These are phyloP conservation scores for Phataginus tetradactyla DNA, from an alignment of 2,797 vertebrate species.

Conservation along the genomic window DNA sequence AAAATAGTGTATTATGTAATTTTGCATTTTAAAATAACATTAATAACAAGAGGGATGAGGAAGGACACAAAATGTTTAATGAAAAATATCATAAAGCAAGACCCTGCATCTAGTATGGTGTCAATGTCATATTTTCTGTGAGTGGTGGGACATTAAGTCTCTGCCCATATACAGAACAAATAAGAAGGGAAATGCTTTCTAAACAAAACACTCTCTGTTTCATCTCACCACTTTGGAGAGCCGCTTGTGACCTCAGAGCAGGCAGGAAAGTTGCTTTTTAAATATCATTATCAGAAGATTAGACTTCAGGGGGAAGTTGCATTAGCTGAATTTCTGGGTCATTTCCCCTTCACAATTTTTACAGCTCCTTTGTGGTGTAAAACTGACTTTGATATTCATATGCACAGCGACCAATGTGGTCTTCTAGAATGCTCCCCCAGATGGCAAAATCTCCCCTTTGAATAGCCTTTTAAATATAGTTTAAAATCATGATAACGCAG, in stretches of 20 bases:
- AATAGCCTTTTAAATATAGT: conserved; percentile 43
- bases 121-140: not conserved
- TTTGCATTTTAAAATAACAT: conserved; percentile 13
- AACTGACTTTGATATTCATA: conserved; percentile 10
- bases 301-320: not conserved
- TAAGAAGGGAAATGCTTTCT: not conserved
- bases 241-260: not conserved
- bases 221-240: not conserved
- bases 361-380: not conserved
- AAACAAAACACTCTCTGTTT: not conserved
- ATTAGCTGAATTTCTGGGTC: conserved; percentile 42
- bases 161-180: not conserved
- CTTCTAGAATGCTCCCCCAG: conserved; percentile 51
- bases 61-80: not conserved
- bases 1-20: not conserved
- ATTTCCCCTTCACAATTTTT: conserved; percentile 39
- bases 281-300: conserved; percentile 12
- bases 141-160: not conserved
- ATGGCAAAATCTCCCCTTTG: conserved; percentile 42
- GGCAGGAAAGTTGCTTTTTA: not conserved
- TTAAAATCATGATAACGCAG: conserved; percentile 5
- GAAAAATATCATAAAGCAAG: not conserved
- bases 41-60: not conserved
- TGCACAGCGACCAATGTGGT: not conserved
- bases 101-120: not conserved